Conservation (phyloP, 64 coral and sea anemone genomes). For the Stichodactyla mertensii region DNA sequence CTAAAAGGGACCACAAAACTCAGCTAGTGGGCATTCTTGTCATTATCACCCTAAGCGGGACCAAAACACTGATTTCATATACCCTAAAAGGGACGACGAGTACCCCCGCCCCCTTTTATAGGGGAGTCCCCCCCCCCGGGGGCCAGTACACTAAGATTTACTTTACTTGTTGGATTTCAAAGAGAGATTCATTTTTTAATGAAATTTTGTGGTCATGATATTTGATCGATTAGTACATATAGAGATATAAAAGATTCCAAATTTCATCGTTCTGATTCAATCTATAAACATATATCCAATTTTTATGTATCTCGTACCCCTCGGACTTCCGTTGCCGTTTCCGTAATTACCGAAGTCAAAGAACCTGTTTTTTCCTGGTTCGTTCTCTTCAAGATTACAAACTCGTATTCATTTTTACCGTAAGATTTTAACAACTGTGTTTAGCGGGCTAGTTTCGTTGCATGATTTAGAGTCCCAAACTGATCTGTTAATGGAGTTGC, state of each 20-base stretch:
- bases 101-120: too few relatives aligned
- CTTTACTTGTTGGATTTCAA: neutral
- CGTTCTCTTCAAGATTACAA: neutral
- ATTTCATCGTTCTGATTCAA: neutral
- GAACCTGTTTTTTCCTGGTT: neutral
- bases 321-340: neutral
- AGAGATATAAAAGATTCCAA: neutral
- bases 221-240: neutral
- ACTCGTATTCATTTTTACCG: neutral
- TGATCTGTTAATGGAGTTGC: constrained; percentile 6
- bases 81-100: too few relatives aligned
- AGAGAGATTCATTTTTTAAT: neutral
- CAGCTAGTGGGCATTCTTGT: too few relatives aligned
- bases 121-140: too few relatives aligned
- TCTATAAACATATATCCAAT: neutral
- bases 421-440: neutral
- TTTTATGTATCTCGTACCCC: neutral
- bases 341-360: neutral
- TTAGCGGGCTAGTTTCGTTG: neutral
- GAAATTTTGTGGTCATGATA: neutral
- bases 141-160: neutral
- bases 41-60: too few relatives aligned
- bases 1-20: too few relatives aligned
- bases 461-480: neutral
- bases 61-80: too few relatives aligned